Base-by-base conservation (phyloP, 2,888 invertebrate genomes). In the Blomia tropicalis region DNA sequence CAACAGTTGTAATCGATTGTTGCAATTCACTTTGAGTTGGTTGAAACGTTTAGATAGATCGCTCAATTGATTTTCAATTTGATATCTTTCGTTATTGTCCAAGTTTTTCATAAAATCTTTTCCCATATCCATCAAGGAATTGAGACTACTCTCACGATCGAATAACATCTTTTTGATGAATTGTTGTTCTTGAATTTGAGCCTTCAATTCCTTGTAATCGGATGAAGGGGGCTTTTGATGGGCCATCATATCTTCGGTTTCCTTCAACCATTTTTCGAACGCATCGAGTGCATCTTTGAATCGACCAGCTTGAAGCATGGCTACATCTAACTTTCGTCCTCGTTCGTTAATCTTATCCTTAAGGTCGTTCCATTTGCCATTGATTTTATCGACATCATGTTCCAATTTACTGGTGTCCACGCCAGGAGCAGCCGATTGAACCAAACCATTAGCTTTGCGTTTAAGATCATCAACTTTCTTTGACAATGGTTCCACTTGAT, bases 201-300 rank as follows among this genome's bases (percentile, higher is more conserved):
- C 93, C 75, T 95, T 95, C 5, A 93, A 92, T 0, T 96, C 95
- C 77, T 95, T 93, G 75, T 90, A 93, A 73, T 98, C 96, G 0
- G 91, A 87, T 0, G 93, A 92, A 14, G 95, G 93, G 44, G 93
- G 83, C 74, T 92, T 91, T 77, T 96, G 96, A 75, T 92, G 90
- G 66, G 85, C 84, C 27, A 96, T 89, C 82, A 96, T 85, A 70
- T 93, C 95, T 74, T 98, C 96, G 0, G 93, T 95, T 71, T 98
- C 96, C 0, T 85, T 83, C 58, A 98, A 76, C 96, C 96, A 98
- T 73, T 91, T 89, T 69, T 88, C 84, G n/a, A 1, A 41, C 43
- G 62, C 62, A 19, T 36, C 19, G 29, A 91, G 75, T 0, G 95
- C 93, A 74, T 96, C 96, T 69, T 92, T 88, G 80, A 93, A 93